These are phyloP conservation scores for Echinops telfairi DNA, from an alignment of 2,113 vertebrate genomes.

Conservation along the genomic window DNA sequence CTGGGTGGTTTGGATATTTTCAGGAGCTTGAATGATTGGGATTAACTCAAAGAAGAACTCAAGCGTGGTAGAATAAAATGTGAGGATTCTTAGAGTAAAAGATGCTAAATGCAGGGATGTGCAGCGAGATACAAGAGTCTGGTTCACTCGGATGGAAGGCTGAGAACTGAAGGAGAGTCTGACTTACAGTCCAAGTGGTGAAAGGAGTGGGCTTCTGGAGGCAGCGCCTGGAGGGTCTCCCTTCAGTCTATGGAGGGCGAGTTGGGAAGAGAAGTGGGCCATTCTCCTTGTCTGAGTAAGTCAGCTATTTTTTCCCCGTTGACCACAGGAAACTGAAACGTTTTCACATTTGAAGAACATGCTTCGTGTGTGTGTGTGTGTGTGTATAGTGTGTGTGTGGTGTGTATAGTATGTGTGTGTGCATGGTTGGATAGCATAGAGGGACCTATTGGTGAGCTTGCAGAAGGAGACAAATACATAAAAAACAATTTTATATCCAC, in stretches of 20 bases:
- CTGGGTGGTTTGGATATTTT: background rate
- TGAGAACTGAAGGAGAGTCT: background rate
- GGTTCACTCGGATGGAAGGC: fast-evolving
- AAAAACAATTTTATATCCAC: background rate
- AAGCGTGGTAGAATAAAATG: background rate
- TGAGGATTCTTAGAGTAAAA: background rate
- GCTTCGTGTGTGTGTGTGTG: background rate
- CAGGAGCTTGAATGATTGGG: background rate
- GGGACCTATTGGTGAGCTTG: too few species aligned
- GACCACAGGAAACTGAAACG: background rate
- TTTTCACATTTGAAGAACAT: background rate
- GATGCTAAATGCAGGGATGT: background rate
- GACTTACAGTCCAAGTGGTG: fast-evolving
- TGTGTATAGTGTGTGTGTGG: too few species aligned
- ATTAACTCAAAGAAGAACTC: background rate
- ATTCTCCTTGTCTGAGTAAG: too few species aligned
- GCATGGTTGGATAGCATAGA: too few species aligned
- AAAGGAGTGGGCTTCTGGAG: background rate
- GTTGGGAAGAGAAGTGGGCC: background rate
- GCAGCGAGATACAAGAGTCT: fast-evolving
- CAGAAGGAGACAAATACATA: too few species aligned
- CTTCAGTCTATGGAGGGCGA: background rate
- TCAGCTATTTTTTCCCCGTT: background rate
- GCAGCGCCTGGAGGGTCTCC: background rate
- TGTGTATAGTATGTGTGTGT: fast-evolving